These are phyloP conservation scores for Anthoscopus minutus DNA, from an alignment of 2,113 vertebrate species.

Conservation along the genomic window DNA sequence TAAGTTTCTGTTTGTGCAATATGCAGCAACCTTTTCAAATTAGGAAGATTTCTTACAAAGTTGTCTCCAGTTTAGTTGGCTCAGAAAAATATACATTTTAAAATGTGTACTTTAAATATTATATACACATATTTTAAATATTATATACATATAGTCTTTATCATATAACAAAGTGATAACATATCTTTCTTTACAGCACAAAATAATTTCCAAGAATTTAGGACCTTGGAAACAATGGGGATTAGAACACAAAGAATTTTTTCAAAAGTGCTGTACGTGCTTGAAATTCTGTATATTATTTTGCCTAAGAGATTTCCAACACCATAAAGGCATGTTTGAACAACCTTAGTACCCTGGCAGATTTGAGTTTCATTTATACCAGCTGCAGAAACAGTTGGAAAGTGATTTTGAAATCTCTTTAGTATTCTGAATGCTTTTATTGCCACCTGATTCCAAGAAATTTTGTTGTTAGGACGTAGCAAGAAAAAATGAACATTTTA, in stretches of 20 bases:
- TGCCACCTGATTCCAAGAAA: background rate
- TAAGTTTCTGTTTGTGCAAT: background rate
- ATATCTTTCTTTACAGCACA: background rate
- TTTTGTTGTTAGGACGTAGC: background rate
- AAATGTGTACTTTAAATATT: background rate
- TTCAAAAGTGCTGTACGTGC: background rate
- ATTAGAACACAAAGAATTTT: background rate
- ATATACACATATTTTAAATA: background rate
- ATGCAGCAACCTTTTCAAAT: background rate
- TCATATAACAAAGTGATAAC: background rate
- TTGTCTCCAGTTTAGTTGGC: background rate
- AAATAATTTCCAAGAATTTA: background rate
- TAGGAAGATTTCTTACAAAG: background rate
- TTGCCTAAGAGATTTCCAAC: background rate
- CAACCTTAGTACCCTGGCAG: background rate
- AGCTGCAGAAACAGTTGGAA: constrained; percentile 2
- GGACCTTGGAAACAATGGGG: background rate
- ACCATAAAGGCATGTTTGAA: background rate
- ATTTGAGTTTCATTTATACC: background rate
- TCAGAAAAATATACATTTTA: background rate
- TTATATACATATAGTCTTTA: background rate
- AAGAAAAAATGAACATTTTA: background rate
- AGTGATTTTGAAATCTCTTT: background rate
- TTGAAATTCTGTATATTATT: background rate
- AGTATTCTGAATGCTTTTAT: background rate